Evolutionary conservation across 2,797 vertebrate species (phyloP).

Genomic region (Rhynchonycteris naso): DNA sequence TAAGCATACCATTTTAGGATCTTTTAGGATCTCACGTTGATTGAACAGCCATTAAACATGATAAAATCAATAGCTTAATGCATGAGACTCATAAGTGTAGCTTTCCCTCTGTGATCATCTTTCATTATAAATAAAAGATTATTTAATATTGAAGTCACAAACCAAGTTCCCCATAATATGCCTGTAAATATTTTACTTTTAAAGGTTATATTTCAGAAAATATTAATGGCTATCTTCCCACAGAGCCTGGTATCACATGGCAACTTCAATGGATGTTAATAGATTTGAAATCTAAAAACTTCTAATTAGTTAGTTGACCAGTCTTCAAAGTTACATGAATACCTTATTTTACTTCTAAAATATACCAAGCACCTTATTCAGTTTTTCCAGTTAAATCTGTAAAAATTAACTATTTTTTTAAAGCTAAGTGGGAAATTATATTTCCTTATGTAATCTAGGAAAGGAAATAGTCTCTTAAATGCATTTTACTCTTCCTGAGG

Average conservation of each 20-base stretch:
- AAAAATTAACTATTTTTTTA: conserved; percentile 29
- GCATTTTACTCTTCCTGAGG: conserved; percentile 4
- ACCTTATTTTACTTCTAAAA: conserved; percentile 48
- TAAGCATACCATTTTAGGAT: not conserved
- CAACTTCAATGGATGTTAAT: not conserved
- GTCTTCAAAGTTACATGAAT: not conserved
- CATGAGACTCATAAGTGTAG: not conserved
- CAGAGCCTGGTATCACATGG: not conserved
- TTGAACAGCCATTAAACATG: conserved; percentile 40
- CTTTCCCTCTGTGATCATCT: not conserved
- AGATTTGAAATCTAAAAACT: conserved; percentile 33
- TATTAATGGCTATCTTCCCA: not conserved
- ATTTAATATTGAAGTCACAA: conserved; percentile 54
- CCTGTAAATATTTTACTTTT: conserved; percentile 27
- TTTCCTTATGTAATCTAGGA: not conserved
- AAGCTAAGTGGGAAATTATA: not conserved
- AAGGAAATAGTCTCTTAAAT: conserved; percentile 11
- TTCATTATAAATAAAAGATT: conserved; percentile 39
- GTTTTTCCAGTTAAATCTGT: conserved; percentile 46
- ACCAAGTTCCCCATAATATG: not conserved
- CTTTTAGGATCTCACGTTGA: conserved; percentile 53
- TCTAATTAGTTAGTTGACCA: conserved; percentile 53
- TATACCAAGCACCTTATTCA: conserved; percentile 53
- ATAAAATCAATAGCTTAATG: conserved; percentile 49
- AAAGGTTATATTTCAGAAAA: conserved; percentile 10